These are phyloP conservation scores for Chelonoidis abingdonii DNA, from an alignment of 2,113 vertebrate genomes.

Conservation along the genomic window DNA sequence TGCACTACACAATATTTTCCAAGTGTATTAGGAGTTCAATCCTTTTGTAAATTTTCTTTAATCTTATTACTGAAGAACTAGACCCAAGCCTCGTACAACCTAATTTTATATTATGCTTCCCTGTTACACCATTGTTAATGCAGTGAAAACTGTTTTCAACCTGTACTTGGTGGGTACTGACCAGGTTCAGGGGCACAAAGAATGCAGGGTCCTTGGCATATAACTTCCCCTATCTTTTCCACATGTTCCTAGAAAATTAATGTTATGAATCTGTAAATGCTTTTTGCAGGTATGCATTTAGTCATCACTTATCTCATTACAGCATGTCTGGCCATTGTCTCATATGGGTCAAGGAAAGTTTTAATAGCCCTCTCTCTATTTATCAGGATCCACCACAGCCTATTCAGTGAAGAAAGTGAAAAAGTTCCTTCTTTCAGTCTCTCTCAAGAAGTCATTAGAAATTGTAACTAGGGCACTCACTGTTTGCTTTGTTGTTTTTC, in stretches of 20 bases:
- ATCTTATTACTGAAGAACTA: not conserved
- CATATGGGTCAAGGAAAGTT: not conserved
- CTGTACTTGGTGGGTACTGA: not conserved
- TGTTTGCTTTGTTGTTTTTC: not conserved
- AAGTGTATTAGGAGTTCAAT: not conserved
- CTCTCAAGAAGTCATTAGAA: not conserved
- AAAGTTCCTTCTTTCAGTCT: not conserved
- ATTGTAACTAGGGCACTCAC: not conserved
- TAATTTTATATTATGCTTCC: not conserved
- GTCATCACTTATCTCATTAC: not conserved
- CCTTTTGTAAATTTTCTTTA: not conserved
- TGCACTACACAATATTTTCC: not conserved
- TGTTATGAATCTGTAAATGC: not conserved
- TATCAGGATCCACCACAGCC: not conserved
- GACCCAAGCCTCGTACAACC: not conserved
- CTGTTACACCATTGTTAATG: not conserved
- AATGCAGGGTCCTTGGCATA: not conserved
- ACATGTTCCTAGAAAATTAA: not conserved
- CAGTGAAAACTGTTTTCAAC: not conserved
- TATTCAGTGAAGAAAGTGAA: not conserved
- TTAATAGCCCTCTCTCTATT: not conserved
- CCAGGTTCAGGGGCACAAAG: fast-evolving
- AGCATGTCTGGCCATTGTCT: fast-evolving
- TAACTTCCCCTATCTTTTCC: not conserved
- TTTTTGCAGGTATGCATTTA: not conserved